Evolutionary conservation across 2,888 invertebrate species (phyloP), one percentile per base, ranked within the genome.

Genomic region (Torymus texanus): DNA sequence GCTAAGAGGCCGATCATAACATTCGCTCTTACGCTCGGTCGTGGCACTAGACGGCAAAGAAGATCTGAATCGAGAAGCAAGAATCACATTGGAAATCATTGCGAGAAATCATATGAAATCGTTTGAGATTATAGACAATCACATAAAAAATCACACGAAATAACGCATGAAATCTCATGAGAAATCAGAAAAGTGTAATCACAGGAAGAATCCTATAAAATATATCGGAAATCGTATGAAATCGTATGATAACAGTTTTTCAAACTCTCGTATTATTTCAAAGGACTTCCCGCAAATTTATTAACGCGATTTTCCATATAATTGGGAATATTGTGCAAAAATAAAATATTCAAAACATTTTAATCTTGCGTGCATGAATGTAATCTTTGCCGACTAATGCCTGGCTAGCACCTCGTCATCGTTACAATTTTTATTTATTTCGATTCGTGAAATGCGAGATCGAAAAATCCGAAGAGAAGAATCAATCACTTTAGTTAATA

Each of bases 1-100:
- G 75, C 65, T 70, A 79, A 75, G 29, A 79, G 75, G 59, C 63
- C 66, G 63, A 75, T 75, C 24, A 41, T 41, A 68, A 61, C 58
- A 51, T 65, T 13, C 18, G 53, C 50, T 2, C 51, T 18, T n/a
- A 65, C 18, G 50, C 58, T 55, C 58, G 14, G 51, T 66, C 50
- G 13, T 8, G 41, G 41, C 41, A 41, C 41, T 41, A 41, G 41
- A 8, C 41, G 8, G 41, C 41, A 41, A 41, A 41, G 41, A 41
- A 41, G 8, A 41, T 5, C 0, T 41, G 41, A 29, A 41, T 41
- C 41, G 8, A 41, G 41, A 41, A 41, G 29, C 29, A 29, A 29
- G 41, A 41, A 41, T 41, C 41, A 41, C 41, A 41, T 41, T 41
- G 41, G 5, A 41, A 41, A 41, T 41, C 41, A 41, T 41, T 41